A percentile compares a stretch with the other conserved stretches of the same genome.
Conservation (phyloP, 2,797 vertebrate species). For the Enteromius unitaeniatus region DNA sequence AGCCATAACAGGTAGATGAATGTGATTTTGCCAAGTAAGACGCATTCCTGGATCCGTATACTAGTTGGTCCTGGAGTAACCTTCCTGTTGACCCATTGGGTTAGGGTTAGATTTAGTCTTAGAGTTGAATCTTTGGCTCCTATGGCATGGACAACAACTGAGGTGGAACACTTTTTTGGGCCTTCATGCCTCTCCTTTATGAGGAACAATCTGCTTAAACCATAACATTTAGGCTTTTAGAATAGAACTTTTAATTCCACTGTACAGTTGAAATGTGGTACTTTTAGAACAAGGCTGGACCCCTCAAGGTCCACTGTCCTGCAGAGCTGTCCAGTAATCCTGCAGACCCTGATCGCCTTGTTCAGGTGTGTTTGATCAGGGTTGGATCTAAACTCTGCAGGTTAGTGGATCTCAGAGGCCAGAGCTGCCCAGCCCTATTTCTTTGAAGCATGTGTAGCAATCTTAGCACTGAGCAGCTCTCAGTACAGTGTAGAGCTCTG, state of each 20-base stretch:
- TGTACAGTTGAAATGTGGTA: slow-evolving; percentile 6
- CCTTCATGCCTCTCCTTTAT: slow-evolving; percentile 63
- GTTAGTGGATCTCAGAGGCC: background rate
- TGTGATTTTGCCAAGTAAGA: slow-evolving; percentile 1
- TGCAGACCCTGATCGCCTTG: background rate
- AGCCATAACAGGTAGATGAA: background rate
- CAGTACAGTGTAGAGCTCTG: background rate
- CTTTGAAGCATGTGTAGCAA: background rate
- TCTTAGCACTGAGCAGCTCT: background rate
- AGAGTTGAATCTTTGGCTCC: background rate
- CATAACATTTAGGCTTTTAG: slow-evolving; percentile 24
- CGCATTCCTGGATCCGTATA: background rate
- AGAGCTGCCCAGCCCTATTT: background rate
- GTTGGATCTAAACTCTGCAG: background rate
- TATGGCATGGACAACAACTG: background rate
- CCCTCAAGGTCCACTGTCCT: background rate
- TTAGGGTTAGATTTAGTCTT: background rate
- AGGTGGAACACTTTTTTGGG: slow-evolving; percentile 57
- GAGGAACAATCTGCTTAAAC: slow-evolving; percentile 33
- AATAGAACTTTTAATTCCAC: background rate
- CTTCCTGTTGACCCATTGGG: background rate
- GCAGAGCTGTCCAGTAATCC: background rate
- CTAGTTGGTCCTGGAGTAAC: background rate
- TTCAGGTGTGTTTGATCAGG: background rate
- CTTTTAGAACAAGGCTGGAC: background rate